phyloP scores from a whole-genome alignment of 2,797 vertebrate genomes.

The Danio kyathit region DNA sequence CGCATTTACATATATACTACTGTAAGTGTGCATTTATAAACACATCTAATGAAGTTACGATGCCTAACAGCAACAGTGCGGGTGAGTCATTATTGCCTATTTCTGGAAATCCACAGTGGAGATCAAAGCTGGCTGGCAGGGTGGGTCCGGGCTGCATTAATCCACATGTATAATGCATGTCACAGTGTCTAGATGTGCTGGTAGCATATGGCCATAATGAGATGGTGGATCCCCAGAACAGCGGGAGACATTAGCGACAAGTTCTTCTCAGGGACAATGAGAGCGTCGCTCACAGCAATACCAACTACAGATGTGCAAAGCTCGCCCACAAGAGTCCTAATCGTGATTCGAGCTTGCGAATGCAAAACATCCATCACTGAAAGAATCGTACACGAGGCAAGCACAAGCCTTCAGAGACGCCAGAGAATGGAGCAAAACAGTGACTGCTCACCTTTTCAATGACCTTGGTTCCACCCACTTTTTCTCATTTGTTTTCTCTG shows the following conservation, averaged over 20 bases:
- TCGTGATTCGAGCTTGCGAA: background rate
- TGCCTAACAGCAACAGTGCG: slow-evolving; percentile 36
- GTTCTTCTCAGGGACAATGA: slow-evolving; percentile 50
- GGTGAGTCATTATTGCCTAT: slow-evolving; percentile 73
- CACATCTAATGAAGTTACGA: slow-evolving; percentile 36
- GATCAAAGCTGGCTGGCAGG: slow-evolving; percentile 73
- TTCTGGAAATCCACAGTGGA: slow-evolving; percentile 68
- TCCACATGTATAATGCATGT: slow-evolving; percentile 78
- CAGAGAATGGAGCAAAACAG: background rate
- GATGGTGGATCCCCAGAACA: slow-evolving; percentile 46
- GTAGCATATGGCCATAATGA: slow-evolving; percentile 53
- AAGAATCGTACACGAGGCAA: background rate
- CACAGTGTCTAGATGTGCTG: slow-evolving; percentile 63
- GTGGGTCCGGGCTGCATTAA: slow-evolving; percentile 71
- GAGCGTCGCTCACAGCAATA: slow-evolving; percentile 16
- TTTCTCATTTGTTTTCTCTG: background rate
- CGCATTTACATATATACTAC: background rate
- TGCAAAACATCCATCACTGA: slow-evolving; percentile 5
- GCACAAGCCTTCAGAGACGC: background rate
- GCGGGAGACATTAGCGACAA: slow-evolving; percentile 54
- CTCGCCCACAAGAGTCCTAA: slow-evolving; percentile 4
- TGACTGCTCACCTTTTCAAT: background rate
- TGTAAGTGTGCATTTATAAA: slow-evolving; percentile 1
- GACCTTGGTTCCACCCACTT: background rate
- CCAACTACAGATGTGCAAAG: slow-evolving; percentile 18